These are phyloP conservation scores for Popillia japonica DNA, from an alignment of 1,140 invertebrate species.

Conservation along the genomic window DNA sequence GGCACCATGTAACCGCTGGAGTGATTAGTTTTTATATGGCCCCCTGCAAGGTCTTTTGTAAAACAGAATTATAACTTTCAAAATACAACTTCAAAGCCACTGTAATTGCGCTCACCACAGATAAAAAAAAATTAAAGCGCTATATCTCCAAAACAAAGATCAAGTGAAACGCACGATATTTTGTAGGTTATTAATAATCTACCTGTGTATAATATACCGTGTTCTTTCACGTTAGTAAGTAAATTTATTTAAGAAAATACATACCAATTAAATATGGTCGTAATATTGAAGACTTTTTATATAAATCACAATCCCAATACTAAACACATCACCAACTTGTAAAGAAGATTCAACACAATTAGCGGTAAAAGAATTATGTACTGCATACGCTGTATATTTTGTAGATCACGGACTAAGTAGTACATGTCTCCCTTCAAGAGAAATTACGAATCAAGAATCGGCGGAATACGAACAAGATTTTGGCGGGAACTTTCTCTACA, in stretches of 20 bases:
- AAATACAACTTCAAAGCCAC: too few relatives aligned
- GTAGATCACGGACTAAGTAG: neutral
- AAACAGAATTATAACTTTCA: too few relatives aligned
- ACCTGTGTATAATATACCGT: too few relatives aligned
- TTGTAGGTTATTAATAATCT: too few relatives aligned
- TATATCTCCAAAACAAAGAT: too few relatives aligned
- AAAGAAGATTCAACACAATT: neutral
- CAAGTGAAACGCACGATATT: too few relatives aligned
- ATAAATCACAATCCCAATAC: neutral
- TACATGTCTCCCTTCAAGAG: slow-evolving; percentile 10
- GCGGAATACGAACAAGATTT: neutral
- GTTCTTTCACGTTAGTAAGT: too few relatives aligned
- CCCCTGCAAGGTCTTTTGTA: too few relatives aligned
- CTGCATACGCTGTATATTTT: neutral
- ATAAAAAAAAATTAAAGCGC: too few relatives aligned
- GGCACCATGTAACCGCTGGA: too few relatives aligned
- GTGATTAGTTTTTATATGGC: too few relatives aligned
- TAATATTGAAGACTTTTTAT: neutral
- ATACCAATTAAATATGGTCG: neutral
- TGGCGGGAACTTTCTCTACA: neutral
- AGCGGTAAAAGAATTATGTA: neutral
- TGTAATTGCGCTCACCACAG: too few relatives aligned
- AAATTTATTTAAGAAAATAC: neutral
- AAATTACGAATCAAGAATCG: neutral
- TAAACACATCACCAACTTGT: neutral